phyloP scores from a whole-genome alignment of 2,113 vertebrate genomes.

The Clarias gariepinus region DNA sequence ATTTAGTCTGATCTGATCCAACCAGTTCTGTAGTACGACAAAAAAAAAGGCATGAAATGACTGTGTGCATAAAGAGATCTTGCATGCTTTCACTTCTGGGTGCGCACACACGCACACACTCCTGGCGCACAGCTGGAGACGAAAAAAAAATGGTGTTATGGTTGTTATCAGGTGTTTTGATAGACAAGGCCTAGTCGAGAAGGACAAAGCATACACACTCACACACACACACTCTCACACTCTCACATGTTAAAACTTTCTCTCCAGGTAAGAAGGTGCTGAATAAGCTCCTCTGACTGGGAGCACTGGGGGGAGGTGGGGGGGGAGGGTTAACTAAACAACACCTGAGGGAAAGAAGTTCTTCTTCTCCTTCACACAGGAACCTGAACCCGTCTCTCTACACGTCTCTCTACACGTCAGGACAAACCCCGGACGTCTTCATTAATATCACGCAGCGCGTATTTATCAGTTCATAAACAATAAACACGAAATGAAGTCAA shows the following conservation, averaged over 20 bases:
- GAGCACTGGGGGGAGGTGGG: no score
- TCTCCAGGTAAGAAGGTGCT: neutral
- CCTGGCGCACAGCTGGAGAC: neutral
- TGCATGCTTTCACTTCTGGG: neutral
- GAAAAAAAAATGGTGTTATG: neutral
- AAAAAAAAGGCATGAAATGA: neutral
- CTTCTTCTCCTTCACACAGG: no score
- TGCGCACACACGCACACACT: neutral
- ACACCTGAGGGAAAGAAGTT: no score
- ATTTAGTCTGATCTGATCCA: constrained; percentile 8
- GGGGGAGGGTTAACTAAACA: no score
- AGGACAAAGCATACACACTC: neutral
- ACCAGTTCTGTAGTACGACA: constrained; percentile 12
- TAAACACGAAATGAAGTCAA: neutral
- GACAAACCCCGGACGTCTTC: no score
- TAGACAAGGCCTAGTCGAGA: neutral
- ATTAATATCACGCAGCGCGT: neutral
- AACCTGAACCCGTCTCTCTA: no score
- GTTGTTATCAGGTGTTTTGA: neutral
- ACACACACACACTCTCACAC: neutral
- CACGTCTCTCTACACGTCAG: no score
- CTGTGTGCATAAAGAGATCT: neutral
- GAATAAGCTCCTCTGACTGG: neutral
- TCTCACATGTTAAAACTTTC: neutral
- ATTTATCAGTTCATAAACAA: neutral